Evolutionary conservation across 2,888 invertebrate species (phyloP).

Genomic region (Diaperis boleti): DNA sequence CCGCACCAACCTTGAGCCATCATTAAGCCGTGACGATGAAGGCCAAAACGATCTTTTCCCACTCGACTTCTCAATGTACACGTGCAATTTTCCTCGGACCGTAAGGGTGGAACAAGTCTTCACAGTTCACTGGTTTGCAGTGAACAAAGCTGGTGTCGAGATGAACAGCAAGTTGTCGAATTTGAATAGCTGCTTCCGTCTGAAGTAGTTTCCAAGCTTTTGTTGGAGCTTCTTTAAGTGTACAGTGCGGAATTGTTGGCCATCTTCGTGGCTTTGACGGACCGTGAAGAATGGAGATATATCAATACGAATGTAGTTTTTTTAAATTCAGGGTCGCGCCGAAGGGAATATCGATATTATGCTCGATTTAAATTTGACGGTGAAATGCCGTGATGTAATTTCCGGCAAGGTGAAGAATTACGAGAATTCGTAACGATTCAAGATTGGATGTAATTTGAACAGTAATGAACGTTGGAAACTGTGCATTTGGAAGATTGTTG

Average conservation of each 20-base stretch:
- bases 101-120: neutral
- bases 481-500: no score
- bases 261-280: neutral
- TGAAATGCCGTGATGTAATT: neutral
- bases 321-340: neutral
- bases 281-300: neutral
- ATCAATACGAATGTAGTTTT: neutral
- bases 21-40: neutral
- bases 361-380: neutral
- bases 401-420: neutral
- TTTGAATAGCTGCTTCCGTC: slow-evolving; percentile 2
- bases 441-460: neutral
- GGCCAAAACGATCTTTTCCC: neutral
- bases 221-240: neutral
- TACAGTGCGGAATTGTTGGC: neutral
- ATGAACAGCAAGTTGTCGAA: neutral
- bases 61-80: no score
- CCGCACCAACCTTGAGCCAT: neutral
- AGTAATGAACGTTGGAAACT: neutral
- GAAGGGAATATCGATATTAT: neutral
- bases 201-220: neutral
- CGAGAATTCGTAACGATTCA: neutral
- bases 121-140: neutral
- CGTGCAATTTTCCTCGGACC: no score
- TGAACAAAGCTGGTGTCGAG: neutral